These are phyloP conservation scores for Corythornis madagascariensis DNA, from an alignment of 2,113 vertebrate species.

Conservation along the genomic window DNA sequence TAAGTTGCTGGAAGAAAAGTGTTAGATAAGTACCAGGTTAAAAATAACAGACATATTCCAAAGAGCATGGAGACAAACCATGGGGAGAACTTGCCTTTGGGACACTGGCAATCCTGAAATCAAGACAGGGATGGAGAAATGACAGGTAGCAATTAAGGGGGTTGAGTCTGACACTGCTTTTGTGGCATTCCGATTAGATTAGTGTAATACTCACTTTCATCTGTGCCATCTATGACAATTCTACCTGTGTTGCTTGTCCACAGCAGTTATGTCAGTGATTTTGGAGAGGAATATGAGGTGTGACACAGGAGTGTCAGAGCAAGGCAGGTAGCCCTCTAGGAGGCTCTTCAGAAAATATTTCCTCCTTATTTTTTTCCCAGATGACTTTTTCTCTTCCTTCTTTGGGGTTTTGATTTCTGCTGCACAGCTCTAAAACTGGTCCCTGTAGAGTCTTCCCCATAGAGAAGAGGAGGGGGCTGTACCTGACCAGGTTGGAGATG, in stretches of 20 bases:
- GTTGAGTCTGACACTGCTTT: not conserved
- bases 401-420: not conserved
- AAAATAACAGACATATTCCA: not conserved
- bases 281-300: not conserved
- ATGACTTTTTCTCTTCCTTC: not conserved
- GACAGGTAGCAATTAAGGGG: not conserved
- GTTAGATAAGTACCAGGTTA: not conserved
- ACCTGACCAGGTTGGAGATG: not conserved
- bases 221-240: not conserved
- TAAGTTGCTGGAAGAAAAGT: conserved; percentile 8
- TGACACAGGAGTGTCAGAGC: not conserved
- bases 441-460: not conserved
- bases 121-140: not conserved
- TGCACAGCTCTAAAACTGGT: not conserved
- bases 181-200: not conserved
- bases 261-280: conserved; percentile 2
- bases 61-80: not conserved
- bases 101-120: not conserved
- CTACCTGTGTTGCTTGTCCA: conserved; percentile 16
- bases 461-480: not conserved
- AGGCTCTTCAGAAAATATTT: not conserved
- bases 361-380: not conserved
- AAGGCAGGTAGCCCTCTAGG: not conserved
- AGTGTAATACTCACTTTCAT: not conserved
- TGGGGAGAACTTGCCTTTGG: not conserved